Evolutionary conservation across 2,797 vertebrate species (phyloP).

Genomic region (Lepus oiostolus): DNA sequence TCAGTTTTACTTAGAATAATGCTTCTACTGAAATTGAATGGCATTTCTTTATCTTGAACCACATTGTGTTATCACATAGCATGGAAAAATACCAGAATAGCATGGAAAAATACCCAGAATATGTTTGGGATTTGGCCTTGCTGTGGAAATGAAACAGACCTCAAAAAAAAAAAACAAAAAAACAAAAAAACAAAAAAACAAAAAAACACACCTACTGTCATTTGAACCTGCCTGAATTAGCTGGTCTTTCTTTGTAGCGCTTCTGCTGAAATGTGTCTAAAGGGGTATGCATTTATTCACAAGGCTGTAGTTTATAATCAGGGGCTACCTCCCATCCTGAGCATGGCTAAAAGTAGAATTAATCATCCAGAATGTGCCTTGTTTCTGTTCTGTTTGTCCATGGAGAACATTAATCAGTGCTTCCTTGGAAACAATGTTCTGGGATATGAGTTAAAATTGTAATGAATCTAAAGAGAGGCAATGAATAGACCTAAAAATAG

Average conservation of each 20-base stretch:
- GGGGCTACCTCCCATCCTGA: background rate
- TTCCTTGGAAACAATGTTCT: constrained; percentile 85
- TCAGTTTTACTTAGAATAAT: constrained; percentile 34
- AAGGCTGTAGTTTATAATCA: background rate
- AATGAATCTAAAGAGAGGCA: constrained; percentile 85
- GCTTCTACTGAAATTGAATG: constrained; percentile 38
- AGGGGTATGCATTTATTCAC: background rate
- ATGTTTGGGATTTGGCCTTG: constrained; percentile 15
- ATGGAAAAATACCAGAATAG: background rate
- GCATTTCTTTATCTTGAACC: constrained; percentile 30
- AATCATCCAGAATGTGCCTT: constrained; percentile 74
- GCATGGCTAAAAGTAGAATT: constrained; percentile 39
- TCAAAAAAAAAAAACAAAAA: too few species aligned
- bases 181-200: too few species aligned
- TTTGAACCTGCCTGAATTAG: background rate
- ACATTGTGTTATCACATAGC: background rate
- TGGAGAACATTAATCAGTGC: constrained; percentile 85
- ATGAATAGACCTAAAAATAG: constrained; percentile 86
- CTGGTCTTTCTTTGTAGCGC: background rate
- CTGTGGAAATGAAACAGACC: background rate
- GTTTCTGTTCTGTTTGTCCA: constrained; percentile 82
- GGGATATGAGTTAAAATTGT: constrained; percentile 81
- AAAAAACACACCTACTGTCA: constrained; percentile 32
- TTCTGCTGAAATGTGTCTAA: background rate
- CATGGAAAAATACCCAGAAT: constrained; percentile 28